Base-by-base conservation (phyloP, 2,888 invertebrate species). In the Phorcus lineatus region DNA sequence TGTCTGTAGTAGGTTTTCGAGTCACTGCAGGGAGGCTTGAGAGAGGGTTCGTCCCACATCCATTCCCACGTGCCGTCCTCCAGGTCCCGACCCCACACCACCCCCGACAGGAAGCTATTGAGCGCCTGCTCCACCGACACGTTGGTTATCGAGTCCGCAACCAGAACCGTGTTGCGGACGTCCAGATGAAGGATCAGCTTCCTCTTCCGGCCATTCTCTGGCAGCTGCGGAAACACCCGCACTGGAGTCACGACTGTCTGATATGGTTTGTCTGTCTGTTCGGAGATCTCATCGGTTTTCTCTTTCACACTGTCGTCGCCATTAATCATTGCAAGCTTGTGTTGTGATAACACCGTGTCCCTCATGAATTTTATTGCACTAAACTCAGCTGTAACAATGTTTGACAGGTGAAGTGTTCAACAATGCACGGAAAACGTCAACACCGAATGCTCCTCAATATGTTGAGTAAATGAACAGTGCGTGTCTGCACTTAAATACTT, bases 151-250 rank as follows among this genome's bases (percentile, higher is more conserved):
- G 91, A 90, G 81, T 92, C 92, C 0, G 92, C 91, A 16, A 93
- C 92, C 7, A 93, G 86, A 31, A 93, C 87, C 0, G 93, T 93
- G 84, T 93, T 93, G 57, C 93, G 84, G 22, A 92, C 89, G 83
- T 93, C 93, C 82, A 93, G 90, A 84, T 93, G 93, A 16, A 93
- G 85, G 47, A 93, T 84, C 9, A 93, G 88, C 83, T 93, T 92
- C 90, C 93, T 78, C 31, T 79, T 78, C 57, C 78, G 55, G 24
- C 62, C 74, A 22, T 80, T 47, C 17, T 57, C 81, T 2, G 28
- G 22, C 3, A 28, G 62, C 28, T 16, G 11, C 17, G 62, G 62
- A 13, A 24, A 28, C 24, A 62, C 62, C 24, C 28, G 62, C 2
- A 62, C 24, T 11, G 62, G 62, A 28, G 11, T 11, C 62, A 28